Evolutionary conservation across 2,797 vertebrate genomes (phyloP), one percentile per base, ranked within the genome.

Genomic region (Enteromius thamalakanensis): DNA sequence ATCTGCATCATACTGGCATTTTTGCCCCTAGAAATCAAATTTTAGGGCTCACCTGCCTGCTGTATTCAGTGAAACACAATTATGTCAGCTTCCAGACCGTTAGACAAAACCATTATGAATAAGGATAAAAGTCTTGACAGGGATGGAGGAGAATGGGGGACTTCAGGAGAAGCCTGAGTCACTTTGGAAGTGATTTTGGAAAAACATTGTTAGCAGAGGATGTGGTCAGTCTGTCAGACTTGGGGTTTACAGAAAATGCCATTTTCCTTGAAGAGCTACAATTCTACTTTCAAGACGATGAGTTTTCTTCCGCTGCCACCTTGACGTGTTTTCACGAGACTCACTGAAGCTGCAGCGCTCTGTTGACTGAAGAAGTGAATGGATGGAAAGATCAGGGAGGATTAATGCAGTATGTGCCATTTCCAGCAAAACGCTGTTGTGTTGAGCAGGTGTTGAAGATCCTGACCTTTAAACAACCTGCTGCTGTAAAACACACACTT

Each of bases 381-480:
- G n/a, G 8, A 69, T 19, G 23, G 32, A 80, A 69, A 80, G 65
- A 69, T 42, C 34, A 58, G 49, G 9, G 40, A 42, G 34, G 34
- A 21, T 76, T 45, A 42, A 8, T n/a, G 7, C 37, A 37, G 37
- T 37, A 12, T n/a, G 32, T 37, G 71, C 19, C 9, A 9, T 49
- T 37, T 62, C 68, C 68, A 72, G 67, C 2, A 19, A 53, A 53
- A 9, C 65, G 2, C 14, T 14, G n/a, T 26, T 1, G 23, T 55
- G 37, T 2, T 34, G 67, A 47, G 29, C 67, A 42, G 51, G 8
- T 55, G 6, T 71, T 80, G 45, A 51, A 51, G 26, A 74, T 21
- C 8, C 47, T 80, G 69, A 64, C 79, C 79, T 81, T 74, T 72
- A 72, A 34, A 81, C 55, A 60, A 14, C 19, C 40, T 49, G 40